Base-by-base conservation (phyloP, 2,888 invertebrate genomes). In the Phengaris arion region DNA sequence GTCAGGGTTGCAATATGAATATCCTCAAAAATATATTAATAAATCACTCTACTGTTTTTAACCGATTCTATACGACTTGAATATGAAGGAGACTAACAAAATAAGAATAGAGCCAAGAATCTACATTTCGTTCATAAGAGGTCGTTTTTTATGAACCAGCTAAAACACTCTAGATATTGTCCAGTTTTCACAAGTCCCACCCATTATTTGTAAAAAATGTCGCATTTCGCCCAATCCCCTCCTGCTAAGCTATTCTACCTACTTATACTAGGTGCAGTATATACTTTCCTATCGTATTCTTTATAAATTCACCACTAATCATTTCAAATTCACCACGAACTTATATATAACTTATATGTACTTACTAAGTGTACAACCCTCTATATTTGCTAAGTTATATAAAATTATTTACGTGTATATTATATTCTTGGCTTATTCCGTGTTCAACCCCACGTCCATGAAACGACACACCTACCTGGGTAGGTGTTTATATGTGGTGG, bases 221-320 rank as follows among this genome's bases (percentile, higher is more conserved):
- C 35, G 77, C 77, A 75, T 76, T 68, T 81, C 83, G 86, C 85
- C 87, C 86, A 84, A 77, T 80, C 83, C 82, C 57, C 78, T 77
- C 77, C 74, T 84, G 85, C 87, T 85, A 78, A 81, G 78, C 89
- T 91, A 92, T 87, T 81, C 89, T 89, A 90, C 87, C 83, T 85
- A 78, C 89, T 92, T 91, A 92, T 82, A 74, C 90, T 92, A 92
- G 86, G 92, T 93, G 92, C 92, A 90, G 87, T 91, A 90, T 87
- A 88, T 89, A 89, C 89, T 79, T 83, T 86, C 51, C 70, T 70
- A 87, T 87, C 82, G 83, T 85, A 86, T 83, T 86, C 81, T 86
- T 87, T 84, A 87, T 85, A 79, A 82, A 81, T 78, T 68, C 70
- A 51, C n/a, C 54, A 10, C 72, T 52, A 75, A 69, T 69, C 68